These are phyloP conservation scores for Orchesella flavescens DNA, from an alignment of 2,888 invertebrate genomes.

Conservation along the genomic window DNA sequence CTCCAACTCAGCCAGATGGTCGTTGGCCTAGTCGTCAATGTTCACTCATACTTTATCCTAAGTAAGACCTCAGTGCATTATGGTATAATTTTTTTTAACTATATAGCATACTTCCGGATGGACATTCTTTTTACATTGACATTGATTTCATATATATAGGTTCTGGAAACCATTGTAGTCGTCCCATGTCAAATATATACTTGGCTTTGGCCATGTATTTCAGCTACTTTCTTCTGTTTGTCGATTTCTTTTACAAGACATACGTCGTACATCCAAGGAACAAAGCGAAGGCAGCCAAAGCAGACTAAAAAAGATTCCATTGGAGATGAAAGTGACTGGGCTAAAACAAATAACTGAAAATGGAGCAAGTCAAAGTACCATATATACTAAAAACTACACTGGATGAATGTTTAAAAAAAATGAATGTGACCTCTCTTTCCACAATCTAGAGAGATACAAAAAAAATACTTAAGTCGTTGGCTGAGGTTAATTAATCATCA, in stretches of 20 bases:
- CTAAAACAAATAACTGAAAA: too few relatives aligned
- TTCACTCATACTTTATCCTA: slow-evolving; percentile 38
- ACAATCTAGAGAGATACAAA: too few relatives aligned
- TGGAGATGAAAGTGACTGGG: too few relatives aligned
- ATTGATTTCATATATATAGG: too few relatives aligned
- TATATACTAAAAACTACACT: too few relatives aligned
- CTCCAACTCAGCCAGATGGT: slow-evolving; percentile 69
- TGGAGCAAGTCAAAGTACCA: too few relatives aligned
- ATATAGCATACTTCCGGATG: not conserved
- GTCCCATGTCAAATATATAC: slow-evolving; percentile 64
- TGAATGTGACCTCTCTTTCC: too few relatives aligned
- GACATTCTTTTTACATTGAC: too few relatives aligned
- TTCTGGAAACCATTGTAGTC: too few relatives aligned
- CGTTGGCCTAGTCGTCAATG: slow-evolving; percentile 66
- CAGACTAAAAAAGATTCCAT: not conserved
- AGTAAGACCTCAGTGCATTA: not conserved
- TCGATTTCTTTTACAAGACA: slow-evolving; percentile 63
- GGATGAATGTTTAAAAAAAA: too few relatives aligned
- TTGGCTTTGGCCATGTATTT: slow-evolving; percentile 65
- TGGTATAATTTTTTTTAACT: not conserved
- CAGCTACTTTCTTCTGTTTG: slow-evolving; percentile 65
- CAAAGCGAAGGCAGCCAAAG: slow-evolving; percentile 10
- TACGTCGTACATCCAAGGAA: slow-evolving; percentile 31
- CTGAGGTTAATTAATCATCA: too few relatives aligned
- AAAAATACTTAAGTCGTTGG: too few relatives aligned